phyloP scores from a whole-genome alignment of 1,140 invertebrate species.

The Aphidius gifuensis region DNA sequence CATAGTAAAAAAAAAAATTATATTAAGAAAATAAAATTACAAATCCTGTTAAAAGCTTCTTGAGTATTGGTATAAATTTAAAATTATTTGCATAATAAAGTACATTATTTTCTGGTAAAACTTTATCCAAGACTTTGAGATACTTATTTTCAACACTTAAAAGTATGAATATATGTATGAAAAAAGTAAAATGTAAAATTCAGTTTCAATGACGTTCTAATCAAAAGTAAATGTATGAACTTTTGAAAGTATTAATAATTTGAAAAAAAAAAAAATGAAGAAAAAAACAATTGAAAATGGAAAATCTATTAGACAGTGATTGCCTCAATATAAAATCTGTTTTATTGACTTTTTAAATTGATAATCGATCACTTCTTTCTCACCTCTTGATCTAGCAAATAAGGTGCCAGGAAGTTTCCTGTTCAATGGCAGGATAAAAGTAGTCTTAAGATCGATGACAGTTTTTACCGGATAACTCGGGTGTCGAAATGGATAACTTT shows the following conservation, averaged over 20 bases:
- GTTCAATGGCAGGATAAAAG: constrained; percentile 12
- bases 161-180: too few relatives aligned
- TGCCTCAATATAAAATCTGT: too few relatives aligned
- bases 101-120: constrained; percentile 8
- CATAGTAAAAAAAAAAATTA: neutral
- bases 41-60: constrained; percentile 10
- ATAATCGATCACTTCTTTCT: constrained; percentile 11
- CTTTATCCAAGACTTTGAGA: constrained; percentile 7
- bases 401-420: constrained; percentile 7
- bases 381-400: neutral
- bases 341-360: constrained; percentile 2
- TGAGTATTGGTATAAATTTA: neutral
- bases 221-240: too few relatives aligned
- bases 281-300: neutral
- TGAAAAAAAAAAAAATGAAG: neutral
- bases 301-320: neutral
- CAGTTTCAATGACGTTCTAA: too few relatives aligned
- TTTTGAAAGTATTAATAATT: too few relatives aligned
- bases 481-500: constrained; percentile 1
- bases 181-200: too few relatives aligned
- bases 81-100: too few relatives aligned
- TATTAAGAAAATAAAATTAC: neutral
- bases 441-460: constrained; percentile 20
- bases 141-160: neutral
- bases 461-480: neutral